Evolutionary conservation across 2,888 invertebrate genomes (phyloP).

Genomic region (Mantis religiosa): DNA sequence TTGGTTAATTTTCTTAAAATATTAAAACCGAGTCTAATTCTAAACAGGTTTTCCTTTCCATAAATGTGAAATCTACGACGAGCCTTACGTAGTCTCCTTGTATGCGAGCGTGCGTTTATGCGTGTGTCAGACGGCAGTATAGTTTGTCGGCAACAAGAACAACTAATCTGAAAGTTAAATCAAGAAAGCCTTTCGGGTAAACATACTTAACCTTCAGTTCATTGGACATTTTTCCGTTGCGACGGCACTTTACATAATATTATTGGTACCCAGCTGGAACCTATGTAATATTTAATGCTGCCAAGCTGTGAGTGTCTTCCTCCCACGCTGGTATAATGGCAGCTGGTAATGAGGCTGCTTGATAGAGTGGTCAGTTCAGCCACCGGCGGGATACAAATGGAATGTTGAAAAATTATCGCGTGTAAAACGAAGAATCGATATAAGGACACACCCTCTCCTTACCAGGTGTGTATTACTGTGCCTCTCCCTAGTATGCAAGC

Average conservation of each 20-base stretch:
- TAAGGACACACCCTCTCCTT: too few relatives aligned
- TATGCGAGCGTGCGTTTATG: not conserved
- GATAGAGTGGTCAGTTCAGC: not conserved
- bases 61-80: not conserved
- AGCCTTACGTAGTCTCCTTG: not conserved
- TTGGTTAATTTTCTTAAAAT: too few relatives aligned
- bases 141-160: not conserved
- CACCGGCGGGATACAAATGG: not conserved
- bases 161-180: not conserved
- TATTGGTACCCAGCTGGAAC: not conserved
- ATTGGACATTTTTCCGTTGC: not conserved
- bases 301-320: not conserved
- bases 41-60: not conserved
- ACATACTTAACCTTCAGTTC: not conserved
- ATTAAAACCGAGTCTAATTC: too few relatives aligned
- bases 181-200: not conserved
- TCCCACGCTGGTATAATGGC: not conserved
- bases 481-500: too few relatives aligned
- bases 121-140: not conserved
- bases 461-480: too few relatives aligned
- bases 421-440: not conserved
- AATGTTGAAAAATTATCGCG: not conserved
- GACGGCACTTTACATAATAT: not conserved
- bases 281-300: not conserved
- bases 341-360: too few relatives aligned